phyloP scores from a whole-genome alignment of 2,113 vertebrate genomes.

The Otocyon megalotis region DNA sequence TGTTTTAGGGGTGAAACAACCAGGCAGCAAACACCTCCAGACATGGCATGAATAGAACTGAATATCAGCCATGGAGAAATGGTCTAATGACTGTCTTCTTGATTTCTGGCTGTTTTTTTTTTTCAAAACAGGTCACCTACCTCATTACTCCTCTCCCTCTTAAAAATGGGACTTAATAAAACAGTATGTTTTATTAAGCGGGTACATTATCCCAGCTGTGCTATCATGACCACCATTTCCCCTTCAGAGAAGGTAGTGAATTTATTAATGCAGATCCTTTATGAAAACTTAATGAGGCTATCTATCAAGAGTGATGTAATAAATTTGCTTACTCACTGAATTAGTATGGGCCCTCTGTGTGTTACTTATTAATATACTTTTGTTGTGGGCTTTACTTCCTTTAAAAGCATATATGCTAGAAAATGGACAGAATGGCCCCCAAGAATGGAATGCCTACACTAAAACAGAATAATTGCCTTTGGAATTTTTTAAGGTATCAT shows the following conservation, averaged over 20 bases:
- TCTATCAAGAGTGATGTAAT: slow-evolving; percentile 74
- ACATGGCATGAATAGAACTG: background rate
- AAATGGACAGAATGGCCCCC: background rate
- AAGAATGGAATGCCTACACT: background rate
- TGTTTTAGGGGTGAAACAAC: background rate
- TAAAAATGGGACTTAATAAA: slow-evolving; percentile 57
- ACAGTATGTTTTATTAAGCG: slow-evolving; percentile 44
- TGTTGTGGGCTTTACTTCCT: slow-evolving; percentile 19
- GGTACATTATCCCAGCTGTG: background rate
- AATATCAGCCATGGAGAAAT: background rate
- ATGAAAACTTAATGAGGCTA: slow-evolving; percentile 83
- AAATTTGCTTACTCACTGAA: slow-evolving; percentile 71
- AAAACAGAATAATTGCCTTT: background rate
- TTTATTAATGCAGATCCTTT: slow-evolving; percentile 82
- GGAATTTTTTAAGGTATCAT: background rate
- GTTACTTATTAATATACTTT: slow-evolving; percentile 56
- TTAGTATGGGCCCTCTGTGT: slow-evolving; percentile 7
- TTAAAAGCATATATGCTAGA: background rate
- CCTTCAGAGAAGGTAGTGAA: slow-evolving; percentile 62
- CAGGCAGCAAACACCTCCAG: background rate
- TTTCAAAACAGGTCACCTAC: slow-evolving; percentile 46
- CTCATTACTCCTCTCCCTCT: slow-evolving; percentile 43
- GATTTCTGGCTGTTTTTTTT: background rate
- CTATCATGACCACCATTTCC: slow-evolving; percentile 58
- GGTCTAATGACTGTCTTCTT: background rate